Percentiles rank a stretch among this genome's conserved stretches.
Conservation (phyloP, 2,888 invertebrate species). For the Creontiades dilutus region DNA sequence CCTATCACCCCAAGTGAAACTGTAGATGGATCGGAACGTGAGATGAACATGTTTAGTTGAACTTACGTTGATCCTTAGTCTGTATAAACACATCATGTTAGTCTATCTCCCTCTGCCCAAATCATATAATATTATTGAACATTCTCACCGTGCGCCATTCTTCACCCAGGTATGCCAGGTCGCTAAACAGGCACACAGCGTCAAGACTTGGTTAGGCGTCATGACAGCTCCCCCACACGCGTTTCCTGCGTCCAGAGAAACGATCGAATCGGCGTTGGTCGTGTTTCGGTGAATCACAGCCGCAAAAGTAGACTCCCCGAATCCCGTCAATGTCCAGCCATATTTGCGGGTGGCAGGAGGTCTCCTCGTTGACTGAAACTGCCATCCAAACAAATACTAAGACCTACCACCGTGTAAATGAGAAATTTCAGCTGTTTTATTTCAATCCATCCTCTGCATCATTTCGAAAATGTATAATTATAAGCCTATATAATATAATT, state of each 20-base stretch:
- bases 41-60: no score
- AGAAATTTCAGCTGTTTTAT: neutral
- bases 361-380: neutral
- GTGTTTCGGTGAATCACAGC: conserved; percentile 7
- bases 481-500: no score
- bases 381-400: neutral
- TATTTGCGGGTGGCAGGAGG: neutral
- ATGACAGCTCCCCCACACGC: neutral
- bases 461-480: no score
- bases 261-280: neutral
- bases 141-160: neutral
- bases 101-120: no score
- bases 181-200: neutral
- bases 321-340: neutral
- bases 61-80: no score
- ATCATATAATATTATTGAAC: no score
- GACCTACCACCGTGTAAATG: neutral
- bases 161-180: neutral
- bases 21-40: no score
- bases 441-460: neutral
- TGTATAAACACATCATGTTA: no score
- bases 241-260: neutral
- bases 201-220: neutral
- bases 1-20: no score
- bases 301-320: neutral